Conservation (phyloP, 53 echinoderm and acorn worm genomes). For the Hippasteria phrygiana region DNA sequence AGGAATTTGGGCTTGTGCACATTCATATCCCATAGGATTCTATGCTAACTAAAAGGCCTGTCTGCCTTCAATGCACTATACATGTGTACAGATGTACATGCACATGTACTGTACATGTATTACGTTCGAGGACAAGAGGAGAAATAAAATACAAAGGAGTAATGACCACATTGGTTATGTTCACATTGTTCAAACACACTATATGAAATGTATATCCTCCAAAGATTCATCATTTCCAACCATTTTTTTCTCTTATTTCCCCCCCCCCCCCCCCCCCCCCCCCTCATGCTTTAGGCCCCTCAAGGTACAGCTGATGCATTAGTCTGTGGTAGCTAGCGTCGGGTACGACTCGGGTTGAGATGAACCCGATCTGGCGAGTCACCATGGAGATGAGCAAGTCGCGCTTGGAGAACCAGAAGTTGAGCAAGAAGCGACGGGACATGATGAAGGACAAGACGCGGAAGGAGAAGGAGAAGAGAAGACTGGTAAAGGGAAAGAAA, state of each 20-base stretch:
- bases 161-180: too few relatives aligned
- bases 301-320: conserved; percentile 5
- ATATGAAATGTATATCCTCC: too few relatives aligned
- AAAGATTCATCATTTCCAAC: too few relatives aligned
- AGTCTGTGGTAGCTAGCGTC: not conserved
- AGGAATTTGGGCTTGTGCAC: too few relatives aligned
- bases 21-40: too few relatives aligned
- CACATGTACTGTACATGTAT: too few relatives aligned
- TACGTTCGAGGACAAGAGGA: too few relatives aligned
- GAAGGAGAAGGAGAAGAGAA: conserved; percentile 83
- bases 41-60: too few relatives aligned
- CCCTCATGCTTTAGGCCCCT: not conserved
- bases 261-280: not conserved
- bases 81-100: too few relatives aligned
- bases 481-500: conserved; percentile 66
- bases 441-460: conserved; percentile 71
- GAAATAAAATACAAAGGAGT: too few relatives aligned
- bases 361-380: conserved; percentile 72
- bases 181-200: too few relatives aligned
- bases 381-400: conserved; percentile 71
- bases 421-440: conserved; percentile 74
- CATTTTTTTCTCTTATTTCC: not conserved
- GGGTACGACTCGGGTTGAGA: not conserved
- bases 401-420: conserved; percentile 55
- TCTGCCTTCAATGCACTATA: too few relatives aligned